phyloP scores from a whole-genome alignment of 2,113 vertebrate species.

The Echinops telfairi region DNA sequence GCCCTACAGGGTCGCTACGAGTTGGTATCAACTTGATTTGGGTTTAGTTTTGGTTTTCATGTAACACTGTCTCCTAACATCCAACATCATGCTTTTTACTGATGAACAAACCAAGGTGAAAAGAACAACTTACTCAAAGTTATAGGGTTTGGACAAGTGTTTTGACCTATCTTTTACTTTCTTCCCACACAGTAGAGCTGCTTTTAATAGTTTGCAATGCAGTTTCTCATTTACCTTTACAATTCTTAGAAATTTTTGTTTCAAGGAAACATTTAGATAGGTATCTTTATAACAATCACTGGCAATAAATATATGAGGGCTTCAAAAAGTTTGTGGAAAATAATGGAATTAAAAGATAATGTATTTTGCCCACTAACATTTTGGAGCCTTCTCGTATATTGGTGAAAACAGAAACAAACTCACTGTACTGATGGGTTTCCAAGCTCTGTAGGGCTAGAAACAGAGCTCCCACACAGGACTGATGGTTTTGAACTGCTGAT shows the following conservation, averaged over 20 bases:
- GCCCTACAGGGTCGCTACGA: no score
- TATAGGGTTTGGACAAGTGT: neutral
- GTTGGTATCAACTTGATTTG: no score
- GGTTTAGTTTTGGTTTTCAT: neutral
- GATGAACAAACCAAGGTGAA: constrained; percentile 29
- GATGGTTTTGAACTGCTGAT: no score
- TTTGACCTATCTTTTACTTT: constrained; percentile 32
- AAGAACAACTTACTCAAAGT: constrained; percentile 40
- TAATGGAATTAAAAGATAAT: neutral
- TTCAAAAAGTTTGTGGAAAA: no score
- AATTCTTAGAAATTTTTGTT: constrained; percentile 43
- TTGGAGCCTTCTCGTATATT: no score
- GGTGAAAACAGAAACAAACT: no score
- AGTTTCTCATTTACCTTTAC: constrained; percentile 48
- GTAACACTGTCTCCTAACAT: constrained; percentile 24
- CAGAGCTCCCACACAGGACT: no score
- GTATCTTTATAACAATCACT: constrained; percentile 44
- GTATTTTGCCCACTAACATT: no score
- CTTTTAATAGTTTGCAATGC: constrained; percentile 19
- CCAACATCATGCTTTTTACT: neutral
- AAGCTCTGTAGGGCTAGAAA: no score
- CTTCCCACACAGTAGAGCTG: constrained; percentile 28
- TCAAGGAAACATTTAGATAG: constrained; percentile 40
- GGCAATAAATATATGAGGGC: neutral
- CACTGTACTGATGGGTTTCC: no score